phyloP scores from a whole-genome alignment of 2,888 invertebrate genomes.

The Melanchra persicariae region DNA sequence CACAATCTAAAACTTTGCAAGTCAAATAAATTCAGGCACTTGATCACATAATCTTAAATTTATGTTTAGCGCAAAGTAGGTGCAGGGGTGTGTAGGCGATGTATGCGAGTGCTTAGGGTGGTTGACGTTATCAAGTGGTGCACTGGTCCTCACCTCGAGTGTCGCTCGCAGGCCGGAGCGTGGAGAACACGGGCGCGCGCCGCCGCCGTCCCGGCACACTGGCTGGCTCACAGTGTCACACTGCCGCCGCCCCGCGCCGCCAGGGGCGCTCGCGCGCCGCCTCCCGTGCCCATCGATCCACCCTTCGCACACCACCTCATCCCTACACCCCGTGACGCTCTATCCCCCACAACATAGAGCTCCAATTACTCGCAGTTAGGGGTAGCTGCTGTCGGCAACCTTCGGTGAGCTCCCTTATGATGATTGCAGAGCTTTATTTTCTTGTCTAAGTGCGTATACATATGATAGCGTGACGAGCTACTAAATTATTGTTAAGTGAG shows the following conservation, averaged over 20 bases:
- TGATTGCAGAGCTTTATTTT: constrained; percentile 74
- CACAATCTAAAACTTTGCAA: constrained; percentile 16
- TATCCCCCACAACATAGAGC: constrained; percentile 69
- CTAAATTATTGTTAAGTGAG: constrained; percentile 23
- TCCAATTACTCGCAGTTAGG: constrained; percentile 62
- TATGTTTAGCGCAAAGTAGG: not conserved
- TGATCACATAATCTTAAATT: constrained; percentile 20
- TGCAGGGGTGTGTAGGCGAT: not conserved
- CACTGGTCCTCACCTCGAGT: constrained; percentile 73
- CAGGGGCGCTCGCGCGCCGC: constrained; percentile 73
- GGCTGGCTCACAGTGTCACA: too few relatives aligned
- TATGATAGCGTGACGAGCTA: constrained; percentile 24
- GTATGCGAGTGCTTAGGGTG: constrained; percentile 30
- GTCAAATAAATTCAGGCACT: constrained; percentile 17
- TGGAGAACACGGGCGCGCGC: constrained; percentile 76
- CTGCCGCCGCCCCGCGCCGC: constrained; percentile 59
- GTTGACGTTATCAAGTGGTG: constrained; percentile 55
- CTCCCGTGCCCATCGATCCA: constrained; percentile 85
- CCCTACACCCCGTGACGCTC: constrained; percentile 54
- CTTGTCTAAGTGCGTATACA: constrained; percentile 33
- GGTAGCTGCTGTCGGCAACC: constrained; percentile 64
- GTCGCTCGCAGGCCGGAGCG: constrained; percentile 62
- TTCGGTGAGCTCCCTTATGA: constrained; percentile 75
- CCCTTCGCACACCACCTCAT: constrained; percentile 70
- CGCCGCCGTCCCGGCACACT: constrained; percentile 78